Base-by-base conservation (phyloP, 2,888 invertebrate genomes). In the Spisula solida region DNA sequence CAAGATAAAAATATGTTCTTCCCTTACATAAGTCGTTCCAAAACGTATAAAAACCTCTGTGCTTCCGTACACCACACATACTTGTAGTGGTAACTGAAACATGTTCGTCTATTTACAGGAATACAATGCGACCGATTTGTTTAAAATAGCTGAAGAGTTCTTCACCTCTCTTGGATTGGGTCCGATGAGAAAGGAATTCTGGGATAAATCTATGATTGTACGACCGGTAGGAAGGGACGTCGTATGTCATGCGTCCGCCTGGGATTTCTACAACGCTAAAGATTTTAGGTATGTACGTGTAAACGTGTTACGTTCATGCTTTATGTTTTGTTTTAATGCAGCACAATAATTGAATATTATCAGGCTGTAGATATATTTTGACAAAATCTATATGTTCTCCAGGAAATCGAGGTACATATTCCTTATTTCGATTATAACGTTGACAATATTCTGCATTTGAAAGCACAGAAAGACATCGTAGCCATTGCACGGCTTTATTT, bases 221-320 rank as follows among this genome's bases (percentile, higher is more conserved):
- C 97, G 98, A 87, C 98, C 98, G 0, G 98, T 98, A 92, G 97
- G 98, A 10, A 89, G 98, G 97, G 96, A 97, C 41, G 97, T 97
- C 0, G 97, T 98, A 82, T 98, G 98, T 92, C 97, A 98, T 93
- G 98, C 98, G 0, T 97, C 98, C 0, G 98, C 98, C 0, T 98
- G 98, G 98, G 98, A 98, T 96, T 98, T 98, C 97, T 98, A 98
- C 95, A 98, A 98, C 95, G 97, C 97, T 94, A 97, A 98, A 95
- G 98, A 99, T 96, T 98, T 98, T 95, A 98, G 98, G 98, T 98
- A 41, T n/a, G n/a, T n/a, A n/a, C n/a, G n/a, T n/a, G n/a, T n/a
- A n/a, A n/a, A n/a, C n/a, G n/a, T n/a, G n/a, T n/a, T 5, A 41
- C 41, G 2, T 55, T 55, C 4, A 14, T 12, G 55, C 1, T 55